phyloP scores from a whole-genome alignment of 2,888 invertebrate genomes.

The Chaitophorus viminalis region DNA sequence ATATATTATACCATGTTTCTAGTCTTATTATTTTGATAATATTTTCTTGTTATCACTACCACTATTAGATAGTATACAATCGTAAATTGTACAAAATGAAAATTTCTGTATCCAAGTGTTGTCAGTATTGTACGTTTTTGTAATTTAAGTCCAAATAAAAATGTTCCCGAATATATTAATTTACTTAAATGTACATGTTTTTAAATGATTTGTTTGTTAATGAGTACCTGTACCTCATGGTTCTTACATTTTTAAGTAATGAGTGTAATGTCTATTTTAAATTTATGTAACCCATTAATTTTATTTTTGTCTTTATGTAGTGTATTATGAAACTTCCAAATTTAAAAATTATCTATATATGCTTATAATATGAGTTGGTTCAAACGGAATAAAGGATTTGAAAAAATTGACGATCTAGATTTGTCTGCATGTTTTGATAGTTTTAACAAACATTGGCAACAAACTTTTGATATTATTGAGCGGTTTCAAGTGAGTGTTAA shows the following conservation, averaged over 20 bases:
- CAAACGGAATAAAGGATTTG: conserved; percentile 50
- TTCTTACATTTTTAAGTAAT: no score
- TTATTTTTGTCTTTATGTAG: not conserved
- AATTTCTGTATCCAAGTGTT: not conserved
- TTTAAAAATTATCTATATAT: conserved; percentile 35
- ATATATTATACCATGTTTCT: not conserved
- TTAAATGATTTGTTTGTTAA: not conserved
- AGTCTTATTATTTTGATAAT: not conserved
- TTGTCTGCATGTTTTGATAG: conserved; percentile 92
- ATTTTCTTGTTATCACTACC: not conserved
- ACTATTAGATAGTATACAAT: conserved; percentile 15
- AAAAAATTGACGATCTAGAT: conserved; percentile 73
- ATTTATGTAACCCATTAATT: not conserved
- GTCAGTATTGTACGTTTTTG: conserved; percentile 16
- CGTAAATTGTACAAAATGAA: not conserved
- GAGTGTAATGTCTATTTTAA: not conserved
- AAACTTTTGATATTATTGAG: conserved; percentile 84
- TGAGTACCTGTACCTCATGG: no score
- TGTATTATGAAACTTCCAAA: not conserved
- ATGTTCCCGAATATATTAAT: conserved; percentile 7
- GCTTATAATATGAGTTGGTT: conserved; percentile 59
- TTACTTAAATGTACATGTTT: not conserved
- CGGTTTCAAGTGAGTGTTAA: conserved; percentile 73
- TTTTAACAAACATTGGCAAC: conserved; percentile 94
- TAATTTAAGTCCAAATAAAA: not conserved